Base-by-base conservation (phyloP, 2,797 vertebrate genomes). In the Sebastiscus albofasciatus region DNA sequence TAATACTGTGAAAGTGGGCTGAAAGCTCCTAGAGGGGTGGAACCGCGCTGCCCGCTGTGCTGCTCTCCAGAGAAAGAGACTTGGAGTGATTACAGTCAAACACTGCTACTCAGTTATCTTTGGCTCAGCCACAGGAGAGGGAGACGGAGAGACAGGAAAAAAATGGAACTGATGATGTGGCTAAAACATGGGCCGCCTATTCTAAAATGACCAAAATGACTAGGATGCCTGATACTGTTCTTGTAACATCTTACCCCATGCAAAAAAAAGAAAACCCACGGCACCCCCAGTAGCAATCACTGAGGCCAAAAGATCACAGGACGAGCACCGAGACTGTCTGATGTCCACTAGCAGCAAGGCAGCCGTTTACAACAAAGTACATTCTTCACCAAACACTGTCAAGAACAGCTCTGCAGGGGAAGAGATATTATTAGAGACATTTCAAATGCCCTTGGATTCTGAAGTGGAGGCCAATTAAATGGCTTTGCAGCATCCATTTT, bases 81-180 rank as follows among this genome's bases (percentile, higher is more conserved):
- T 89, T 84, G 85, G 91, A 94, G 92, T 93, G 88, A 93, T 94
- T 93, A 94, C 87, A 93, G 92, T 93, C 85, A 90, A 90, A 94
- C 91, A 69, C 91, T 71, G 90, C 90, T 92, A 72, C 89, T 93
- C 84, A 79, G 92, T 94, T 94, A 94, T 93, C 93, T 94, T 95
- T 94, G 93, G 94, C 94, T 92, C 91, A 87, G 87, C 87, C 89
- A 90, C 83, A 85, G 79, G 92, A 93, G 91, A 90, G 86, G 14
- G 73, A 91, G 76, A 90, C 77, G 74, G 85, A 71, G 65, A 90
- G 82, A 89, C 77, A 84, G 80, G 49, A n/a, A 52, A 87, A 89
- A 90, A 90, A 86, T 75, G 77, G 73, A 87, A 86, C 84, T 88
- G 91, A 92, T 87, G 88, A 87, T 89, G 77, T 90, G 89, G 89